Percentiles rank a stretch among this genome's conserved stretches.
These are phyloP conservation scores for Phacellophora camtschatica DNA, from an alignment of 30 jellyfish, hydroid and myxozoan species.

Conservation along the genomic window DNA sequence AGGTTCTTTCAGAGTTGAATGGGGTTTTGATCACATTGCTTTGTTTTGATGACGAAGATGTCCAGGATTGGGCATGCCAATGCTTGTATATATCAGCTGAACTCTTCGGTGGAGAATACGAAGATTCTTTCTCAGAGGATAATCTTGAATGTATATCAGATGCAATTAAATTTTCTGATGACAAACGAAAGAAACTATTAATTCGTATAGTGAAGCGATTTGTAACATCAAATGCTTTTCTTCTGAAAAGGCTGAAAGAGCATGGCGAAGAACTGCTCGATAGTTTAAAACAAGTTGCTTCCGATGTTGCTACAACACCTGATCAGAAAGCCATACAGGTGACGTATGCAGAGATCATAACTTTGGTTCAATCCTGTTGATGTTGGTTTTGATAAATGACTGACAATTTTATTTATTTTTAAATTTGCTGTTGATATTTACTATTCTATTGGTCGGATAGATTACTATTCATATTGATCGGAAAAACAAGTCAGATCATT, in stretches of 20 bases:
- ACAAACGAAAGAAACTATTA: slow-evolving; percentile 65
- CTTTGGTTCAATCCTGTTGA: not conserved
- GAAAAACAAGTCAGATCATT: too few relatives aligned
- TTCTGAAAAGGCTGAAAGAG: not conserved
- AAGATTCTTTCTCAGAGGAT: slow-evolving; percentile 73
- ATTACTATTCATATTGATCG: too few relatives aligned
- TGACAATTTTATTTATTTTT: too few relatives aligned
- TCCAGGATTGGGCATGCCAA: slow-evolving; percentile 87
- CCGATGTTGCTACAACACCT: not conserved
- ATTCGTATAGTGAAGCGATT: slow-evolving; percentile 74
- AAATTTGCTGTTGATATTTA: too few relatives aligned
- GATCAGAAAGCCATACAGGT: slow-evolving; percentile 39
- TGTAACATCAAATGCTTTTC: slow-evolving; percentile 47
- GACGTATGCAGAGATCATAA: slow-evolving; percentile 7
- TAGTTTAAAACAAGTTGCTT: not conserved
- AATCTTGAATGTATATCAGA: slow-evolving; percentile 69
- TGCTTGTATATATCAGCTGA: slow-evolving; percentile 93
- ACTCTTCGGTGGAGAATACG: slow-evolving; percentile 85
- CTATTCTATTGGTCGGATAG: too few relatives aligned
- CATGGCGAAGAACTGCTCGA: slow-evolving; percentile 7
- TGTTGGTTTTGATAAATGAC: too few relatives aligned
- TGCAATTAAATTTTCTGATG: slow-evolving; percentile 52
- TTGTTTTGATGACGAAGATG: slow-evolving; percentile 79
- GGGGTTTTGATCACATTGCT: slow-evolving; percentile 81
- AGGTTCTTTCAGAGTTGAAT: slow-evolving; percentile 64